A percentile compares a stretch with the other conserved stretches of the same genome.
Evolutionary conservation across 2,888 invertebrate species (phyloP).

Genomic region (Uropetala carovei): DNA sequence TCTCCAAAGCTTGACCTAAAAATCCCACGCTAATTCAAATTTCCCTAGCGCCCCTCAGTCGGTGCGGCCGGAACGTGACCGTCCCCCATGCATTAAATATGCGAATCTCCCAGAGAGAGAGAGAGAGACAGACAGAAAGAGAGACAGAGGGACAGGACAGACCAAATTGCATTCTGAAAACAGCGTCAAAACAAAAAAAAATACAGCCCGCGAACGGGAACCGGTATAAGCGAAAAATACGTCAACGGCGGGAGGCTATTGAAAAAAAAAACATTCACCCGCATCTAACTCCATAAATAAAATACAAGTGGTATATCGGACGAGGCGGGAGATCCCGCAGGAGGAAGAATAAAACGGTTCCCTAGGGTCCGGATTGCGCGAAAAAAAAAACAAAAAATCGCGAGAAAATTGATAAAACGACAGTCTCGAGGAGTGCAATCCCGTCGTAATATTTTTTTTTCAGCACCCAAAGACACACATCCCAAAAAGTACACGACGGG

Average conservation of each 20-base stretch:
- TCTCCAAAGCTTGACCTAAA: background rate
- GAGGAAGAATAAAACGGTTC: background rate
- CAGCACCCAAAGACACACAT: background rate
- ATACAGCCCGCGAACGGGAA: background rate
- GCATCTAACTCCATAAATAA: too few relatives aligned
- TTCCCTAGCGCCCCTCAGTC: background rate
- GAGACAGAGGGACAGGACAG: too few relatives aligned
- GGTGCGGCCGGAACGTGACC: background rate
- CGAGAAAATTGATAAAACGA: too few relatives aligned
- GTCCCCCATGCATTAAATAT: background rate
- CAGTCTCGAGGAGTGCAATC: background rate
- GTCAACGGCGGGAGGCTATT: too few relatives aligned
- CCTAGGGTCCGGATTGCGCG: too few relatives aligned
- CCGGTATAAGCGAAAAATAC: background rate
- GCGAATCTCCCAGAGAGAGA: background rate
- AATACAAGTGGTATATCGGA: background rate
- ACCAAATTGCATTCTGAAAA: constrained; percentile 13
- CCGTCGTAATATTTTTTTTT: background rate
- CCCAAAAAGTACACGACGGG: background rate
- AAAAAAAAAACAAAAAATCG: too few relatives aligned
- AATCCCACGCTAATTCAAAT: background rate
- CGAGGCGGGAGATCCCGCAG: background rate
- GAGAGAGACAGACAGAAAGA: background rate
- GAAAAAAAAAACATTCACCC: too few relatives aligned
- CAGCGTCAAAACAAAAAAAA: background rate